Base-by-base conservation (phyloP, 2,888 invertebrate species). In the Eupeodes latifasciatus region DNA sequence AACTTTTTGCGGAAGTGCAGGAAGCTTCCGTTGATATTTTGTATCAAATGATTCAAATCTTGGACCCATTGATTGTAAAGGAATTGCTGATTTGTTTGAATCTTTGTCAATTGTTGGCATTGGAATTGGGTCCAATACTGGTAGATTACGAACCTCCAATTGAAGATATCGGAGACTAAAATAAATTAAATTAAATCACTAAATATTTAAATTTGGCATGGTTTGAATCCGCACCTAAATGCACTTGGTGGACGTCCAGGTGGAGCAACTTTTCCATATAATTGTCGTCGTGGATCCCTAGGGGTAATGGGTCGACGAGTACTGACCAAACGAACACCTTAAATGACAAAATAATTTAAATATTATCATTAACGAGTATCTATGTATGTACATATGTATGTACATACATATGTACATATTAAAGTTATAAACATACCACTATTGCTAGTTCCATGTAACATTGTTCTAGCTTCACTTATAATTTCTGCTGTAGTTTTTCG, bases 271-370 rank as follows among this genome's bases (percentile, higher is more conserved):
- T 94, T 94, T 40, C 96, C 96, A 93, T 97, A 98, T 10, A 98
- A 94, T 16, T 96, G 96, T 49, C 98, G 95, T 90, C 97, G 96
- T 57, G 96, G 96, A 89, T 97, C 97, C 57, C 96, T 95, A 10
- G 98, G 98, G 12, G 98, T 98, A 92, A 96, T 97, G 9, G 98
- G 98, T n/a, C 98, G 95, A 80, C 96, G 96, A 67, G 98, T 98
- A 91, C 96, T 96, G 85, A 98, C 94, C 62, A 94, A 82, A 16
- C 93, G 93, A 44, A 92, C 92, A 16, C 94, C 94, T 55, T 81
- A 67, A 47, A 75, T 61, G 4, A 57, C 62, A 14, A 57, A 67
- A 12, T 27, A n/a, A 5, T 40, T 62, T 6, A 27, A 11, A 6
- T 16, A 14, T 61, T 36, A 16, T 40, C 1, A 36, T 62, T 5